Base-by-base conservation (phyloP, 2,888 invertebrate species). In the Meteorus cinctellus region DNA sequence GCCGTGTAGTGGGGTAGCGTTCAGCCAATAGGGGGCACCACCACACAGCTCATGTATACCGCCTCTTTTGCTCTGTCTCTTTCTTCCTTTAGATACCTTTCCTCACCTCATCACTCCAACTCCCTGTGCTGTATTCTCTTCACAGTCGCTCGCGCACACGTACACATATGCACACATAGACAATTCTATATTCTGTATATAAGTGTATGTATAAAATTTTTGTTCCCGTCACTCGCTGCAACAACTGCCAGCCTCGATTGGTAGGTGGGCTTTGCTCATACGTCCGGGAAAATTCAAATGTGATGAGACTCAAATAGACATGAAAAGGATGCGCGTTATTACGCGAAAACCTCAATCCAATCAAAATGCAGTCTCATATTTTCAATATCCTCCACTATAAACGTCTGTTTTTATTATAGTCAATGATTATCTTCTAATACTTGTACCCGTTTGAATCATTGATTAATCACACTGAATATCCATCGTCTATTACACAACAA, bases 11-110 rank as follows among this genome's bases (percentile, higher is more conserved):
- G 76, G 72, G 68, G 72, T 16, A n/a, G 36, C 16, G 36, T 10
- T 45, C 29, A 19, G 82, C 83, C 85, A 83, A 82, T 82, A 86
- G 86, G 80, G 83, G 82, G 87, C 86, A 85, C 83, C 85, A 86
- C 86, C 76, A 80, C 80, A 82, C 82, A 80, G 82, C 80, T 79
- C 79, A 81, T 80, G 80, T 82, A 82, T 79, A 66, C 71, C 71
- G 51, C 70, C 74, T 36, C 60, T 63, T 59, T 70, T 31, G 48
- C 70, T 59, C 67, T 65, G 41, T 73, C 60, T 60, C 34, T 41
- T 36, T 74, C 66, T 75, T 63, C 65, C 48, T 78, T 78, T 77
- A 77, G 72, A 77, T 66, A 70, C 51, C 36, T 41, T n/a, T 65
- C 31, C 51, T 66, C 66, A 70, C 60, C 27, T 19, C 55, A 41